Evolutionary conservation across 2,888 invertebrate species (phyloP).

Genomic region (Mesoligia furuncula): DNA sequence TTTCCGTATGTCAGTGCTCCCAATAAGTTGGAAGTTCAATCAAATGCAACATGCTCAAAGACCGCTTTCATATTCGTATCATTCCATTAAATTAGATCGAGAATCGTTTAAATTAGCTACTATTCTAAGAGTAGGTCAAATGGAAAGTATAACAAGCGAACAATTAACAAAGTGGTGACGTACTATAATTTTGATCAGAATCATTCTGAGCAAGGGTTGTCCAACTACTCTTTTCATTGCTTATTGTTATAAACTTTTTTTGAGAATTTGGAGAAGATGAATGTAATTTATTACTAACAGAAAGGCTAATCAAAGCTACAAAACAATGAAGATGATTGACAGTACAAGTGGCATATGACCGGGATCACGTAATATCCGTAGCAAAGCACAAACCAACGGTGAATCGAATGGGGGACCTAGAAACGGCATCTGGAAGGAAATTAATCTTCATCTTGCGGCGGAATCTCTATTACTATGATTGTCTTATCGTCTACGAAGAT

Average conservation of each 20-base stretch:
- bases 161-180: conserved; percentile 53
- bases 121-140: conserved; percentile 67
- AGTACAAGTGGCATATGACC: conserved; percentile 43
- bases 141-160: conserved; percentile 59
- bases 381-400: conserved; percentile 63
- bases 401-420: conserved; percentile 62
- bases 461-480: conserved; percentile 49
- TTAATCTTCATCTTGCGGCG: conserved; percentile 70
- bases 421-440: conserved; percentile 73
- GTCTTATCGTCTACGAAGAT: conserved; percentile 21
- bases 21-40: conserved; percentile 51
- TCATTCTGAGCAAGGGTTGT: not conserved
- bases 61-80: conserved; percentile 39
- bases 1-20: conserved; percentile 36
- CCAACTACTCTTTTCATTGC: conserved; percentile 9
- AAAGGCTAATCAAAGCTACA: not conserved
- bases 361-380: conserved; percentile 74
- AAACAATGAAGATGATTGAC: conserved; percentile 23
- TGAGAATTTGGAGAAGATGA: not conserved
- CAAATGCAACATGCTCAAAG: conserved; percentile 27
- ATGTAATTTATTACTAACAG: not conserved
- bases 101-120: conserved; percentile 49
- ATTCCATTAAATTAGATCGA: conserved; percentile 40
- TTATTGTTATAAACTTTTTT: not conserved
- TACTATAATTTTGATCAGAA: conserved; percentile 32